Evolutionary conservation across 2,113 vertebrate species (phyloP), one percentile per base, ranked within the genome.

Genomic region (Leptosomus discolor): DNA sequence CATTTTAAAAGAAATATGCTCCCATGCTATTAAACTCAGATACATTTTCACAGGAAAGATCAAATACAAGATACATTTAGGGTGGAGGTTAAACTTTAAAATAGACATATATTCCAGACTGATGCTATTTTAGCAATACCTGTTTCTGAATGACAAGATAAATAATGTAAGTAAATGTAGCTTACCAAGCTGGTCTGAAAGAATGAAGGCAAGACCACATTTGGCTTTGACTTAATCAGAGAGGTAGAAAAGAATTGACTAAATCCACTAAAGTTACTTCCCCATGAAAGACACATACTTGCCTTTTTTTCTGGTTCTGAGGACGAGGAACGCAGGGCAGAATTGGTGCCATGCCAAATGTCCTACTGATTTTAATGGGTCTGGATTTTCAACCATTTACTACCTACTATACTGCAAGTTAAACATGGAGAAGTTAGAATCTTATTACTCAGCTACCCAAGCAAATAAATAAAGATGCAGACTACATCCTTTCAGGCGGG

Each of bases 1-100:
- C 54, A 71, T 48, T 94, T 90, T 60, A 53, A 64, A 85, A 88
- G 87, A 85, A 82, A 76, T 96, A 82, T 60, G n/a, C 30, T 88
- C 23, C 14, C 14, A 63, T 0, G 3, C 54, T 77, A 67, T 86
- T 77, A 97, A 95, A 77, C 19, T 68, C 32, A 77, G 37, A 86
- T 58, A 60, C 5, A 54, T 94, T 92, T 94, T 95, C 54, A 84
- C 14, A 50, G 12, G 30, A 92, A 88, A 88, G 46, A 65, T 67
- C 26, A 92, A 83, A 82, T 79, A 69, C 3, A 6, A 90, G 34
- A 85, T 76, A 77, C 79, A 64, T 85, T 83, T 77, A 85, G 23
- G 20, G 63, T 7, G 22, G 30, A 83, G 36, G 26, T 51, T 81
- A 74, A 80, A 54, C 75, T 93, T 92, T 90, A 69, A 79, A 73